phyloP scores from a whole-genome alignment of 2,888 invertebrate species.

The Portevinia maculata region DNA sequence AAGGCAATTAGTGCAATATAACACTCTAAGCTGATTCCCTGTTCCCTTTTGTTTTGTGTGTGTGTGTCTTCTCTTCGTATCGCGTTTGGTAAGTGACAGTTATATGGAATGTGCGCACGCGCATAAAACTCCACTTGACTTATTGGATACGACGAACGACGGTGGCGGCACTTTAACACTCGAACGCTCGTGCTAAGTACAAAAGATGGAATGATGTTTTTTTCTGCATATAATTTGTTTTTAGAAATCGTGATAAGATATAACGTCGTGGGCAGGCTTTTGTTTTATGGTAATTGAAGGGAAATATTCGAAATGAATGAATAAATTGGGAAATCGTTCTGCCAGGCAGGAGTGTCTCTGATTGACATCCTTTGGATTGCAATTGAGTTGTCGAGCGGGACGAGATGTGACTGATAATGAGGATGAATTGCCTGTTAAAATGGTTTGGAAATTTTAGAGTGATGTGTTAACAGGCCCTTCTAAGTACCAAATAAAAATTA shows the following conservation, averaged over 20 bases:
- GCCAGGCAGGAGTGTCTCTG: conserved; percentile 20
- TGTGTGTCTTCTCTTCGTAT: conserved; percentile 17
- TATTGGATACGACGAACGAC: conserved; percentile 33
- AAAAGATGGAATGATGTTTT: conserved; percentile 38
- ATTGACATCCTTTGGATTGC: conserved; percentile 2
- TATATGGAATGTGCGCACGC: conserved; percentile 65
- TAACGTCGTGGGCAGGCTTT: neutral
- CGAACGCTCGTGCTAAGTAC: conserved; percentile 62
- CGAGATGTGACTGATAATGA: neutral
- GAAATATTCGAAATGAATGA: conserved; percentile 15
- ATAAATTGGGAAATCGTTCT: conserved; percentile 40
- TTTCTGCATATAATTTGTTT: conserved; percentile 8
- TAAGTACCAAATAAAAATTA: no score
- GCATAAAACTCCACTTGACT: conserved; percentile 59
- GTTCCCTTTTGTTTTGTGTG: neutral
- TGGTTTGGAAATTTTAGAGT: no score
- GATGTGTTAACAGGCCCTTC: no score
- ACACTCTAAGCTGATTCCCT: conserved; percentile 16
- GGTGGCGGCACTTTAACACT: conserved; percentile 32
- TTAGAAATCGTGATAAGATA: conserved; percentile 58
- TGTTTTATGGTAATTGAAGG: conserved; percentile 45
- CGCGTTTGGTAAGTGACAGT: conserved; percentile 41
- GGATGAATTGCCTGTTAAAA: no score
- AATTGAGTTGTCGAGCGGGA: neutral
- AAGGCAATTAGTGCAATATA: conserved; percentile 56